Evolutionary conservation across 2,888 invertebrate species (phyloP).

Genomic region (Mesorhabditis spiculigera): DNA sequence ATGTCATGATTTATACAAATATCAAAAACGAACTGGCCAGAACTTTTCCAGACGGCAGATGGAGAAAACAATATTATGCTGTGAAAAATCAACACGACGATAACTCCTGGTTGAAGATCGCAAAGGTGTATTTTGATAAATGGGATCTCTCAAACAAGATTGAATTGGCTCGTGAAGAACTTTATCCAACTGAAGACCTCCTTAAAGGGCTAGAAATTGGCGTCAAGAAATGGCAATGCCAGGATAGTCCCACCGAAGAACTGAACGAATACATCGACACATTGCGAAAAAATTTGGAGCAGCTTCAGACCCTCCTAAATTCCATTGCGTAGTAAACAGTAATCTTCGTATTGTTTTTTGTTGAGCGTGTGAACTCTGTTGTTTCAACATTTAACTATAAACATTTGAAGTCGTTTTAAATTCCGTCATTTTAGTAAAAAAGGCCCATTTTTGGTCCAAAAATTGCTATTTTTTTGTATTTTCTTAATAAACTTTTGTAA

Average conservation of each 20-base stretch:
- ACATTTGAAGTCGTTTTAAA: background rate
- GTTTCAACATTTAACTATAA: background rate
- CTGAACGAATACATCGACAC: slow-evolving; percentile 16
- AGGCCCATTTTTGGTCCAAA: too few relatives aligned
- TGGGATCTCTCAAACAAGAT: slow-evolving; percentile 14
- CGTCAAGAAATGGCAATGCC: slow-evolving; percentile 7
- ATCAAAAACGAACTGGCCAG: slow-evolving; percentile 14
- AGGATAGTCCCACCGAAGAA: slow-evolving; percentile 9
- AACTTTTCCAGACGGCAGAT: slow-evolving; percentile 12
- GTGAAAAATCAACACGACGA: slow-evolving; percentile 14
- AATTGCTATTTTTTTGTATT: too few relatives aligned
- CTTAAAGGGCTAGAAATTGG: slow-evolving; percentile 11
- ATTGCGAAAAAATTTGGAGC: slow-evolving; percentile 14
- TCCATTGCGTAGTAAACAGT: slow-evolving; percentile 8
- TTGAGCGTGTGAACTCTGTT: background rate
- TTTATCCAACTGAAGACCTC: slow-evolving; percentile 13
- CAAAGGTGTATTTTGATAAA: slow-evolving; percentile 15
- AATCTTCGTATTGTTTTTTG: slow-evolving; percentile 7
- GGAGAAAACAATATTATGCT: slow-evolving; percentile 10
- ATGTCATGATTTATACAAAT: slow-evolving; percentile 8
- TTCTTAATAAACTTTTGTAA: too few relatives aligned
- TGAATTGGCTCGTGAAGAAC: slow-evolving; percentile 15
- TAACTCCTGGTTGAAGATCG: slow-evolving; percentile 17
- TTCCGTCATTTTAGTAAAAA: background rate
- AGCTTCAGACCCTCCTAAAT: slow-evolving; percentile 17